Conservation (phyloP, 2,888 invertebrate species). For the Dysmachus trigonus region DNA sequence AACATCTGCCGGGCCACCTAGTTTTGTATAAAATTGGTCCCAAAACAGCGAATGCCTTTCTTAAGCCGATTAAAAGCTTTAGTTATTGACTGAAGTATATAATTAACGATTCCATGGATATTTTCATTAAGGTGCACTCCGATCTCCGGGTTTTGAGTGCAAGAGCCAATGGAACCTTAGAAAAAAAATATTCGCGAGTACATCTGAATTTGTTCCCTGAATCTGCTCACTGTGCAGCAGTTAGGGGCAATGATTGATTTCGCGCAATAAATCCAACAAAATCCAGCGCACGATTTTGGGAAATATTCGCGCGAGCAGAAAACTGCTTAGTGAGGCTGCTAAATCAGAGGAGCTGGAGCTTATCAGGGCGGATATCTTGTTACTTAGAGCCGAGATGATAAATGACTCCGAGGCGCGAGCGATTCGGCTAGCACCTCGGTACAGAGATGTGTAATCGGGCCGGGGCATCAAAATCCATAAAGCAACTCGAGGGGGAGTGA, state of each 20-base stretch:
- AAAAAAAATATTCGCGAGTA: background rate
- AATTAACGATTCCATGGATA: background rate
- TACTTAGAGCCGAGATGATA: slow-evolving; percentile 16
- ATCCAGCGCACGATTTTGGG: background rate
- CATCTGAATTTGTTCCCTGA: background rate
- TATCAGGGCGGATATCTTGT: slow-evolving; percentile 14
- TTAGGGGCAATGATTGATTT: background rate
- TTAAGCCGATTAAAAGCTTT: background rate
- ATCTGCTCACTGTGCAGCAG: background rate
- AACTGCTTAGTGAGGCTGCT: background rate
- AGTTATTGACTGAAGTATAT: background rate
- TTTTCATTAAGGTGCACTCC: background rate
- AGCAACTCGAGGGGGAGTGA: slow-evolving; percentile 12
- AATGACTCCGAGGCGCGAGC: background rate
- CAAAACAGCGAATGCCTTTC: too few relatives aligned
- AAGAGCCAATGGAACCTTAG: background rate
- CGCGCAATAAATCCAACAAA: background rate
- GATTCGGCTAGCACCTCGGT: slow-evolving; percentile 11
- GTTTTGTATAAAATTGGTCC: too few relatives aligned
- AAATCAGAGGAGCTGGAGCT: background rate
- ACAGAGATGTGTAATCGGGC: slow-evolving; percentile 17
- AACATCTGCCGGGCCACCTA: too few relatives aligned
- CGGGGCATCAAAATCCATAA: slow-evolving; percentile 26
- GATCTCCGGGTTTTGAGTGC: background rate
- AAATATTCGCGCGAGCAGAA: background rate